Evolutionary conservation across 2,797 vertebrate genomes (phyloP), one percentile per base, ranked within the genome.

Genomic region (Bradypodion ventrale): DNA sequence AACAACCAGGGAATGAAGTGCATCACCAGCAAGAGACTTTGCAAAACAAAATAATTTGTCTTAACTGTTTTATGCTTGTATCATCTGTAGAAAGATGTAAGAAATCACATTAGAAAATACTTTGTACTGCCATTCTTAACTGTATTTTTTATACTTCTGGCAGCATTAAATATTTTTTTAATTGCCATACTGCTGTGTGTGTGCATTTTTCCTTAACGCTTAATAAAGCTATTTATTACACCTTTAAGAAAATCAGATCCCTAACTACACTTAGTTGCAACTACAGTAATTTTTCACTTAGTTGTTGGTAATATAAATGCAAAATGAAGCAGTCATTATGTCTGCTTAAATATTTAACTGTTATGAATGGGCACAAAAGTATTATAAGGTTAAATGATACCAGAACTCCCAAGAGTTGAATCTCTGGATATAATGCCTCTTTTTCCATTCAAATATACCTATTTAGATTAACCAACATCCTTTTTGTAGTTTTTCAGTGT

Each of bases 91-190:
- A 96, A 94, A 96, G 93, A 90, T 94, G 94, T 96, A 95, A 95
- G 95, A 94, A 91, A 95, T 92, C 89, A 89, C 95, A 94, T 94
- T 94, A 95, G 94, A 94, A 93, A 94, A 90, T 94, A 94, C 95
- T 96, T 96, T 96, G 94, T 96, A 96, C 95, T 97, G 96, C 96
- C 96, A 96, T 95, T 96, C 94, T 93, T 95, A 70, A 96, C 0
- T 96, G 95, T 96, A 96, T 96, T 97, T 97, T 97, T 94, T 79
- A 96, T 96, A 94, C 90, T 96, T 92, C 94, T 95, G 95, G 96
- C 96, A 96, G 96, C 96, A 97, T 97, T 97, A 97, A 97, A 97
- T 97, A 97, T 97, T 97, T 97, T 95, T 96, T 95, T 95, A 96
- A 95, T 89, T 66, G 93, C 93, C 73, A 32, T 90, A 60, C 92